Evolutionary conservation across 2,888 invertebrate genomes (phyloP).

Genomic region (Tromatobia lineatoria): DNA sequence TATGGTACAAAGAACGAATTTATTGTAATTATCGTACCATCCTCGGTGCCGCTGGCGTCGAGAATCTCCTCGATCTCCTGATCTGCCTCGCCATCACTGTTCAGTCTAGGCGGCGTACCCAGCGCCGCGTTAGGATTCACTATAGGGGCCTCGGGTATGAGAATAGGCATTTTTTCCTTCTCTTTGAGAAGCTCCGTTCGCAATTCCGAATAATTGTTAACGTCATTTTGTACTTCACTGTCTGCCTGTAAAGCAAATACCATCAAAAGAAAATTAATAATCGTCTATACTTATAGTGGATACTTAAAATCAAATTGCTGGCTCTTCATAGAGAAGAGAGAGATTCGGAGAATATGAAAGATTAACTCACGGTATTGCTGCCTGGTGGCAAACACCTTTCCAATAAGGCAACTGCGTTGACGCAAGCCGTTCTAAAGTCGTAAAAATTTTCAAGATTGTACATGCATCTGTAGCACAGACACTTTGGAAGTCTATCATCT

Average conservation of each 20-base stretch:
- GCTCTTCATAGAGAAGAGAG: neutral
- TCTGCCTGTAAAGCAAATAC: constrained; percentile 58
- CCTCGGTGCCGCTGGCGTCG: constrained; percentile 81
- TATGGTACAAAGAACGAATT: neutral
- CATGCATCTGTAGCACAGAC: constrained; percentile 86
- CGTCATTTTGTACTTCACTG: constrained; percentile 65
- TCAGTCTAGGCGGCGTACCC: constrained; percentile 83
- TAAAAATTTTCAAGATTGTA: constrained; percentile 86
- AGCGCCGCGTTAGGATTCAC: constrained; percentile 84
- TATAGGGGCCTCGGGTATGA: constrained; percentile 84
- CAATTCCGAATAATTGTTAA: constrained; percentile 73
- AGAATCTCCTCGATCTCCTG: constrained; percentile 81
- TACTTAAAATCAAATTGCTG: neutral
- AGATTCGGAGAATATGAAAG: constrained; percentile 31
- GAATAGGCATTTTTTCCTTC: constrained; percentile 82
- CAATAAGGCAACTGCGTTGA: constrained; percentile 83
- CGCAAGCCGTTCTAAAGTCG: constrained; percentile 85
- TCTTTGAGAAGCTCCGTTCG: constrained; percentile 79
- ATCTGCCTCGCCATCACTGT: constrained; percentile 83
- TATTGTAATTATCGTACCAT: constrained; percentile 73
- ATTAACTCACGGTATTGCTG: constrained; percentile 73
- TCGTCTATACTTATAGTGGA: neutral
- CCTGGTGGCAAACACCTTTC: constrained; percentile 80
- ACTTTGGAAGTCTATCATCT: constrained; percentile 85
- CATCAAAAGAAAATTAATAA: constrained; percentile 18